Percentiles rank a stretch among this genome's conserved stretches.
These are phyloP conservation scores for Antennarius maculatus DNA, from an alignment of 2,797 vertebrate species.

Conservation along the genomic window DNA sequence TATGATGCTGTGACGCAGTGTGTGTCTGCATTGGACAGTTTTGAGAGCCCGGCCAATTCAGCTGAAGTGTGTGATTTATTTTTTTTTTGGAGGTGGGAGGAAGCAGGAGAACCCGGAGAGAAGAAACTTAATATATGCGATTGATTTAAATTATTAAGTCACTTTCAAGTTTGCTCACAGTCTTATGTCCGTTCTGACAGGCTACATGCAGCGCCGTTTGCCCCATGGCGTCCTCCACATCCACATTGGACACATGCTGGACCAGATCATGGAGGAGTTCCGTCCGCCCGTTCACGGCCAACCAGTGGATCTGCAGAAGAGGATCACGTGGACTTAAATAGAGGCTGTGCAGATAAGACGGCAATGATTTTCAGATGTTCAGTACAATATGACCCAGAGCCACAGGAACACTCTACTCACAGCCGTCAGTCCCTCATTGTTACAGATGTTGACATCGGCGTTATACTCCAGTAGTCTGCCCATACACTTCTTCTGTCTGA, in stretches of 20 bases:
- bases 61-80: too few species aligned
- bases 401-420: conserved; percentile 81
- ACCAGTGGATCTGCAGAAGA: conserved; percentile 92
- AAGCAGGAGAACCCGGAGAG: too few species aligned
- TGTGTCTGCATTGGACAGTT: too few species aligned
- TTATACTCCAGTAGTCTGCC: conserved; percentile 93
- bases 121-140: too few species aligned
- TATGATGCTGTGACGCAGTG: too few species aligned
- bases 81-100: too few species aligned
- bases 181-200: conserved; percentile 98
- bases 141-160: too few species aligned
- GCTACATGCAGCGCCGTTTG: conserved; percentile 98
- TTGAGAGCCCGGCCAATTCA: too few species aligned
- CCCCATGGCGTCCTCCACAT: conserved; percentile 99
- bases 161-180: conserved; percentile 75
- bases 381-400: conserved; percentile 2
- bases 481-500: conserved; percentile 99
- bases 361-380: not conserved
- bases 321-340: not conserved
- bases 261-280: conserved; percentile 97
- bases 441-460: conserved; percentile 99
- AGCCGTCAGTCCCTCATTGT: conserved; percentile 98
- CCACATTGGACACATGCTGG: conserved; percentile 95
- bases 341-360: not conserved
- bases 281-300: conserved; percentile 96